Percentiles rank a stretch among this genome's conserved stretches.
Evolutionary conservation across 2,113 vertebrate genomes (phyloP).

Genomic region (Hirundichthys speculiger): DNA sequence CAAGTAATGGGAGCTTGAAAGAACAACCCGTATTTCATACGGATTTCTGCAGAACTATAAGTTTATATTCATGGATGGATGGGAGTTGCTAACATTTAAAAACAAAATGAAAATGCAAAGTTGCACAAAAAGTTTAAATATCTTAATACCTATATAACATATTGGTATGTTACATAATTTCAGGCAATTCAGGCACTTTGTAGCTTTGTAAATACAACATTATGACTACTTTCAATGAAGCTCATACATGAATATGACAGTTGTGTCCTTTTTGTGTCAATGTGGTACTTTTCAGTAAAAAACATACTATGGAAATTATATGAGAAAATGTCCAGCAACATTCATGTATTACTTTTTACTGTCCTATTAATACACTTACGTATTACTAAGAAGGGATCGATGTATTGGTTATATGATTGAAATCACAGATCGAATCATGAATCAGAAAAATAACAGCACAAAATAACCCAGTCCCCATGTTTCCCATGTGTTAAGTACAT

Average conservation of each 20-base stretch:
- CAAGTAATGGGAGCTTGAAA: constrained; percentile 9
- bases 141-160: not conserved
- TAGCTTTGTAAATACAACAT: not conserved
- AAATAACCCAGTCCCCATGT: too few species aligned
- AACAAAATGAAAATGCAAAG: too few species aligned
- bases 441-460: too few species aligned
- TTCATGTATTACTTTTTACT: too few species aligned
- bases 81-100: not conserved
- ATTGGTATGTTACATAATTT: not conserved
- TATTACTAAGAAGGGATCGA: too few species aligned
- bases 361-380: too few species aligned
- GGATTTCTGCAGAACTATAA: not conserved
- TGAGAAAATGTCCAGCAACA: too few species aligned
- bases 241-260: not conserved
- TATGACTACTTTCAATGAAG: not conserved
- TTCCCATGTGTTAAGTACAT: not conserved
- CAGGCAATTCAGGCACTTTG: not conserved
- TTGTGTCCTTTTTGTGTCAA: not conserved
- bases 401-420: too few species aligned
- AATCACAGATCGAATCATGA: too few species aligned
- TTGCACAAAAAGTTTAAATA: too few species aligned
- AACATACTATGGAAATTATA: not conserved
- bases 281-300: not conserved
- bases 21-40: constrained; percentile 6
- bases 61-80: not conserved